Conservation (phyloP, 2,113 vertebrate genomes). For the Anas platyrhynchos region DNA sequence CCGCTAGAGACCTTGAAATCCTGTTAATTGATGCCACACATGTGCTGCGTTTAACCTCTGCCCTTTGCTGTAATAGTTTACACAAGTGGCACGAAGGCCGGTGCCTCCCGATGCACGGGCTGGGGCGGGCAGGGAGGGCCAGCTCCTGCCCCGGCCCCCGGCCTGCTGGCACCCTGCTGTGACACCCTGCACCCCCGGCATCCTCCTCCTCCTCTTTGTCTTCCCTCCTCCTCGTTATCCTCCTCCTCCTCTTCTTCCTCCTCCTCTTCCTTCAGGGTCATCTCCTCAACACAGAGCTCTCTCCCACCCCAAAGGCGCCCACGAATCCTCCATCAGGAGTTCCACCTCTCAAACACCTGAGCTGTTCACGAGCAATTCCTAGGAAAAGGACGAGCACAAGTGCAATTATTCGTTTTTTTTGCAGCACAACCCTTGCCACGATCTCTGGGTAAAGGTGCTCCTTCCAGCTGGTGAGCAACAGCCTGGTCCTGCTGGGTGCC, state of each 20-base stretch:
- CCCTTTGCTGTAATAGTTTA: constrained; percentile 70
- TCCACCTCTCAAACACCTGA: neutral
- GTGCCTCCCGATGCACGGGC: neutral
- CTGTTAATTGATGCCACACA: constrained; percentile 74
- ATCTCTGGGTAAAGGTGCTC: neutral
- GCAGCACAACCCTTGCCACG: rapidly evolving
- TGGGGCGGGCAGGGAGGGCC: neutral
- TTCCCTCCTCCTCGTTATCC: neutral
- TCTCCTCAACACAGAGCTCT: rapidly evolving
- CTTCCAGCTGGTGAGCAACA: rapidly evolving
- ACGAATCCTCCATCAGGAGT: rapidly evolving
- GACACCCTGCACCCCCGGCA: rapidly evolving
- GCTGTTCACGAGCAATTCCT: rapidly evolving
- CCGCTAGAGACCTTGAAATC: constrained; percentile 66
- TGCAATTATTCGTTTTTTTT: neutral
- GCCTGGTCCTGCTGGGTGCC: neutral
- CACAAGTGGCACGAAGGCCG: constrained; percentile 57
- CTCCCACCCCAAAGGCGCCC: neutral
- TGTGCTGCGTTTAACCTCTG: constrained; percentile 74
- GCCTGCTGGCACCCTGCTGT: neutral
- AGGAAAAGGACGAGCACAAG: neutral
- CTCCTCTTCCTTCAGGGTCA: neutral
- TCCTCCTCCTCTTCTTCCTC: neutral
- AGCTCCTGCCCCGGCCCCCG: neutral
- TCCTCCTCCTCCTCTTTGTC: rapidly evolving